Evolutionary conservation across 2,888 invertebrate genomes (phyloP).

Genomic region (Philhelius pedissequus): DNA sequence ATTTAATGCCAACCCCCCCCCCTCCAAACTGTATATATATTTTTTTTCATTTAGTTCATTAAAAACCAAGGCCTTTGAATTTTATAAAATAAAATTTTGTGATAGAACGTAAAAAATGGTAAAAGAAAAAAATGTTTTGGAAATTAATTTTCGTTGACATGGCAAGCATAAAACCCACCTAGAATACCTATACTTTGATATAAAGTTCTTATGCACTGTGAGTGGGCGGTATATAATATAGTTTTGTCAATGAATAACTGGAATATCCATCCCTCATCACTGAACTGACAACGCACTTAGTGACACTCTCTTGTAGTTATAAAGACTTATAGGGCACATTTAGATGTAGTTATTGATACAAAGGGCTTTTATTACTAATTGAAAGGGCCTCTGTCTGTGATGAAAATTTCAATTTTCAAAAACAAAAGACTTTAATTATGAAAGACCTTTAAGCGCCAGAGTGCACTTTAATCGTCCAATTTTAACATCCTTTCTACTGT

Average conservation of each 20-base stretch:
- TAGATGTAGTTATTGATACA: conserved; percentile 5
- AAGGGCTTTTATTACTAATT: background rate
- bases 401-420: conserved; percentile 32
- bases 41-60: too few relatives aligned
- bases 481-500: background rate
- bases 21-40: too few relatives aligned
- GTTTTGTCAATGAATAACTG: background rate
- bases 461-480: background rate
- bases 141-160: background rate
- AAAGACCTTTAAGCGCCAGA: background rate
- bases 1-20: too few relatives aligned
- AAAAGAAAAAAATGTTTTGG: too few relatives aligned
- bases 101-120: too few relatives aligned
- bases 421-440: conserved; percentile 11
- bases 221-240: too few relatives aligned
- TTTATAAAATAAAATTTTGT: too few relatives aligned
- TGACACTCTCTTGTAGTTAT: background rate
- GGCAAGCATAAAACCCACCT: background rate
- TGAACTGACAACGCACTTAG: background rate
- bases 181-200: background rate
- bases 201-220: background rate
- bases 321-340: background rate
- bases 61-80: too few relatives aligned
- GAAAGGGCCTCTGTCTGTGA: background rate
- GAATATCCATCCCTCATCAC: background rate